These are phyloP conservation scores for Abrostola tripartita DNA, from an alignment of 2,888 invertebrate genomes.

Conservation along the genomic window DNA sequence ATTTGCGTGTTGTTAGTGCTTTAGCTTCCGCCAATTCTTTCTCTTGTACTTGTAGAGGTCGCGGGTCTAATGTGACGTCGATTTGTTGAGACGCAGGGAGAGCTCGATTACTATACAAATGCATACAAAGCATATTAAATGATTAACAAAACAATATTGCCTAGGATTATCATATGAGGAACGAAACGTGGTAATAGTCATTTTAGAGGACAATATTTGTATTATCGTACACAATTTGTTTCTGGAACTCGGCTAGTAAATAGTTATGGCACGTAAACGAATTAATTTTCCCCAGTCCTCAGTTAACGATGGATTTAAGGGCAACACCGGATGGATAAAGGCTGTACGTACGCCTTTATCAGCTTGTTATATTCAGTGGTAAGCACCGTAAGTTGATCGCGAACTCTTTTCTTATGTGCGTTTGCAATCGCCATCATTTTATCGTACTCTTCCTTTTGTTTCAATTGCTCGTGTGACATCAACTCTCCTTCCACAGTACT, in stretches of 20 bases:
- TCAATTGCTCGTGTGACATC: constrained; percentile 90
- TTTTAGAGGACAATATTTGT: too few species aligned
- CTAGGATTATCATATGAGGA: too few species aligned
- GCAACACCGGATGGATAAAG: too few species aligned
- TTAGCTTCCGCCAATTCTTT: constrained; percentile 89
- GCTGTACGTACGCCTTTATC: constrained; percentile 80
- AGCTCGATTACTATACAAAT: constrained; percentile 83
- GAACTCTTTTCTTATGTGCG: constrained; percentile 89
- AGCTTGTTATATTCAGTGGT: constrained; percentile 89
- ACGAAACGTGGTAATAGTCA: too few species aligned
- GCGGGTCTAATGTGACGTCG: constrained; percentile 90
- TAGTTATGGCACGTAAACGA: too few species aligned
- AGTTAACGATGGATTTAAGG: too few species aligned
- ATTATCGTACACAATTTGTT: too few species aligned
- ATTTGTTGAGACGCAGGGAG: constrained; percentile 90
- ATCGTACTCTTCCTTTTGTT: constrained; percentile 90
- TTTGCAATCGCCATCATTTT: constrained; percentile 89
- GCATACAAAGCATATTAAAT: constrained; percentile 6
- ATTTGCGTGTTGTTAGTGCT: constrained; percentile 89
- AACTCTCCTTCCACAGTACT: constrained; percentile 80
- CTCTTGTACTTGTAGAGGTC: constrained; percentile 90
- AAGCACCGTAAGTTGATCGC: constrained; percentile 86
- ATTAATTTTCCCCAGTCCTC: too few species aligned
- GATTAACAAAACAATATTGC: too few species aligned
- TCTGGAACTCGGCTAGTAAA: too few species aligned